These are phyloP conservation scores for Echinometra lucunter DNA, from an alignment of 53 echinoderm and acorn worm species.

Conservation along the genomic window DNA sequence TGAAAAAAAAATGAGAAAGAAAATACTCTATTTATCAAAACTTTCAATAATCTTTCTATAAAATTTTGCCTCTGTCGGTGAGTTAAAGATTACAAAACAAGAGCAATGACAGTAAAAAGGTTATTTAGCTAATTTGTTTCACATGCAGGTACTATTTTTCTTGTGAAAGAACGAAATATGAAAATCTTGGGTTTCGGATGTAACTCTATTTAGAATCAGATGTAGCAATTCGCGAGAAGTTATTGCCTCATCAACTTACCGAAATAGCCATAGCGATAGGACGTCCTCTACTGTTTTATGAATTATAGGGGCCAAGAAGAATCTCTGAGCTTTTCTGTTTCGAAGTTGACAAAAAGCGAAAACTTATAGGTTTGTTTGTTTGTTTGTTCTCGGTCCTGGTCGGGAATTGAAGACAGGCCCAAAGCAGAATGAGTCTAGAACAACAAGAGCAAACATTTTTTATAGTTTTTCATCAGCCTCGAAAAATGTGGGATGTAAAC, in stretches of 20 bases:
- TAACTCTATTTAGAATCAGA: too few relatives aligned
- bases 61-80: too few relatives aligned
- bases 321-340: background rate
- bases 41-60: too few relatives aligned
- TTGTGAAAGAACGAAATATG: background rate
- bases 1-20: background rate
- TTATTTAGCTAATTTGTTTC: too few relatives aligned
- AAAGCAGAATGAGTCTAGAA: background rate
- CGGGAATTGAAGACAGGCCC: background rate
- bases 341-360: too few relatives aligned
- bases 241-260: conserved; percentile 16
- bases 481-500: background rate
- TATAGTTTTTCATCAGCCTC: background rate
- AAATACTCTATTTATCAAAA: too few relatives aligned
- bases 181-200: too few relatives aligned
- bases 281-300: background rate
- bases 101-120: background rate
- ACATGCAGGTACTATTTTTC: background rate
- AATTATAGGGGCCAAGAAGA: background rate
- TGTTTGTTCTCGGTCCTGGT: background rate
- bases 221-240: too few relatives aligned
- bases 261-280: background rate
- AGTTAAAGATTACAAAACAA: too few relatives aligned
- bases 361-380: background rate
- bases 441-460: background rate